phyloP scores from a whole-genome alignment of 2,888 invertebrate genomes.

The Zootermopsis nevadensis region DNA sequence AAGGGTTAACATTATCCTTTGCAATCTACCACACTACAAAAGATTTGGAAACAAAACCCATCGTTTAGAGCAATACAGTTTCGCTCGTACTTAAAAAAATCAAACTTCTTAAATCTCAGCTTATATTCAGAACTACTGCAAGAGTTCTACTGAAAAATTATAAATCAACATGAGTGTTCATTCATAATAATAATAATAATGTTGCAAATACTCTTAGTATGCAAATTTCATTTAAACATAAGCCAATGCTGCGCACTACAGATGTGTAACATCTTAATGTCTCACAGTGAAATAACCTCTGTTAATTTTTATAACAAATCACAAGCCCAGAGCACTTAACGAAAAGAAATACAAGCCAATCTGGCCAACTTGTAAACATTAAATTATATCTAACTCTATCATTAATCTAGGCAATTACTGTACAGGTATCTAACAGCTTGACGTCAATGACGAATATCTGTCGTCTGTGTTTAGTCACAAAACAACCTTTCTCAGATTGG shows the following conservation, averaged over 20 bases:
- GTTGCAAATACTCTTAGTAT: neutral
- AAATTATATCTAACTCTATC: neutral
- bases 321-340: neutral
- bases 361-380: neutral
- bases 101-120: too few relatives aligned
- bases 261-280: neutral
- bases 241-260: neutral
- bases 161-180: too few relatives aligned
- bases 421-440: neutral
- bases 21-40: too few relatives aligned
- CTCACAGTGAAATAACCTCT: neutral
- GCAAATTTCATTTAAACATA: neutral
- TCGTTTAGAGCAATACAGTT: too few relatives aligned
- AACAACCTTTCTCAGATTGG: neutral
- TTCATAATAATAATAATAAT: too few relatives aligned
- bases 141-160: too few relatives aligned
- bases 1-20: too few relatives aligned
- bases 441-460: neutral
- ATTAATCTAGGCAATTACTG: neutral
- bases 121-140: too few relatives aligned
- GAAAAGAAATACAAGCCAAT: neutral
- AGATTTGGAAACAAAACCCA: too few relatives aligned
- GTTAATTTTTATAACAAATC: neutral
- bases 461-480: neutral
- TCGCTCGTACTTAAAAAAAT: too few relatives aligned